phyloP scores from a whole-genome alignment of 2,797 vertebrate species.

The Pelodytes ibericus region DNA sequence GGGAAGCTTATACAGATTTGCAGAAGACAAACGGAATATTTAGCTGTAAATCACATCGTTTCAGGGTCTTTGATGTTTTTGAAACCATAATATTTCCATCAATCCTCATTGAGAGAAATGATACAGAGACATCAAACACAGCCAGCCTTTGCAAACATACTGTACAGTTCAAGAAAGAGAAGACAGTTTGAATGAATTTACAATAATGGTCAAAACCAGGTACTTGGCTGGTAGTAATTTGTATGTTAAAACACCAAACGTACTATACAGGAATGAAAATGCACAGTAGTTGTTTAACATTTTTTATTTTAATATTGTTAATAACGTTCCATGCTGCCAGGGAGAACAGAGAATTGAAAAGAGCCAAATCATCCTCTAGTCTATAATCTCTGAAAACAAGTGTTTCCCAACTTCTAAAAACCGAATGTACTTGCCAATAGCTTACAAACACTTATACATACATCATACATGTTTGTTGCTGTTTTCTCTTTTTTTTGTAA shows the following conservation, averaged over 20 bases:
- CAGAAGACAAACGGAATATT: neutral
- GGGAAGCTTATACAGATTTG: neutral
- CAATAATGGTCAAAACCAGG: neutral
- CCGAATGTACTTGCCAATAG: no score
- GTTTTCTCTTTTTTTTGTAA: no score
- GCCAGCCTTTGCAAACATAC: neutral
- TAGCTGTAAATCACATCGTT: neutral
- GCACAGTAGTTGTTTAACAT: neutral
- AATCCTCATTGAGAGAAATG: neutral
- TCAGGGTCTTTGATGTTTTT: neutral
- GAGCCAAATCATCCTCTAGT: no score
- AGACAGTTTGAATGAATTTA: neutral
- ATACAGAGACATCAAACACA: neutral
- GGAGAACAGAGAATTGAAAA: no score
- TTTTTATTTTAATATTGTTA: neutral
- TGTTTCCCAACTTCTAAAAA: no score
- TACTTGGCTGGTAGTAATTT: no score
- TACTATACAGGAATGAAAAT: neutral
- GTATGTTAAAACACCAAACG: neutral
- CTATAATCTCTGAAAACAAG: no score
- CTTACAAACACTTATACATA: no score
- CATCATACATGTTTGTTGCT: no score
- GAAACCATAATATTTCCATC: neutral
- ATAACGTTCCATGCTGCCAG: no score
- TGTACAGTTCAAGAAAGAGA: neutral